Percentiles rank a stretch among this genome's conserved stretches.
These are phyloP conservation scores for Desoria tigrina DNA, from an alignment of 2,888 invertebrate species.

Conservation along the genomic window DNA sequence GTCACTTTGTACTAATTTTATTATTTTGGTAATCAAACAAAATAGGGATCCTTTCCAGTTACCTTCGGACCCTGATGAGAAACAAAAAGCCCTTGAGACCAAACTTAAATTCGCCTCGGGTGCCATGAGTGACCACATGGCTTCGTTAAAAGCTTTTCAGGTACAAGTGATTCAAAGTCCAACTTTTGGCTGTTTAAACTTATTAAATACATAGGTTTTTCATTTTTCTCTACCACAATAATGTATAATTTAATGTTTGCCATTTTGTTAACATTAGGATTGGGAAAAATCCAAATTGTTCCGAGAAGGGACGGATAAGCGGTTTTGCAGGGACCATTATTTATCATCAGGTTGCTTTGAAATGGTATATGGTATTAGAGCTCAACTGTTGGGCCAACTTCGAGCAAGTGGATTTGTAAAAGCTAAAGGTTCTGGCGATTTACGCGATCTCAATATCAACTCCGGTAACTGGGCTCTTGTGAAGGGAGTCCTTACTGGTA, in stretches of 20 bases:
- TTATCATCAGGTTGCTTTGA: constrained; percentile 83
- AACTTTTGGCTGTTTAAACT: no score
- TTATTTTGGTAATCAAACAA: no score
- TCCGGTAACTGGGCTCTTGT: constrained; percentile 87
- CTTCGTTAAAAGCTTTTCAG: constrained; percentile 76
- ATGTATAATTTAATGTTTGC: no score
- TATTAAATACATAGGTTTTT: no score
- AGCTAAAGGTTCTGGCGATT: constrained; percentile 61
- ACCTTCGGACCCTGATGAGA: constrained; percentile 69
- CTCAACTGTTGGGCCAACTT: constrained; percentile 79
- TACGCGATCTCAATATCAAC: constrained; percentile 78
- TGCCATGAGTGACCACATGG: constrained; percentile 87
- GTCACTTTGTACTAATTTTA: no score
- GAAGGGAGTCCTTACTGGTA: constrained; percentile 83
- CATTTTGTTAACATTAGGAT: constrained; percentile 49
- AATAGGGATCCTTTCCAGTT: constrained; percentile 74
- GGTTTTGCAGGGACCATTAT: constrained; percentile 68
- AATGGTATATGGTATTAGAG: constrained; percentile 80
- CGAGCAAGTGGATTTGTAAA: constrained; percentile 66
- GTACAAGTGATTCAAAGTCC: no score
- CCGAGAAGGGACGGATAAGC: constrained; percentile 10
- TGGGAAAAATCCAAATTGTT: constrained; percentile 59
- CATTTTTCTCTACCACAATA: no score
- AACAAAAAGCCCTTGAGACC: constrained; percentile 64
- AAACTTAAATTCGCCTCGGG: constrained; percentile 72